Percentiles rank a stretch among this genome's conserved stretches.
phyloP scores from a whole-genome alignment of 1,140 invertebrate genomes.

The Metopolophium dirhodum region DNA sequence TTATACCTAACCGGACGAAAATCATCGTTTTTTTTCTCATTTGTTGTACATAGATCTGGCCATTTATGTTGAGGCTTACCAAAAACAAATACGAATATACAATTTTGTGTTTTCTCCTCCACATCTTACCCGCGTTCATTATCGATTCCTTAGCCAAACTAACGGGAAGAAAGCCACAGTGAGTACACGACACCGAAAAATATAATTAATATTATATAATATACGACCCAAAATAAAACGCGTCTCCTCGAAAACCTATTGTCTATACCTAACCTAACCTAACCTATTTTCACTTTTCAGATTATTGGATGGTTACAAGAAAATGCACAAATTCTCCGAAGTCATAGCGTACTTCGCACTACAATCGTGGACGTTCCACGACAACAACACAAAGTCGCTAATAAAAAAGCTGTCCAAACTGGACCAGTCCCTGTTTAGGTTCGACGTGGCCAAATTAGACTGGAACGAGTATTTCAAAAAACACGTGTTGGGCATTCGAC shows the following conservation, averaged over 20 bases:
- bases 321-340: slow-evolving; percentile 73
- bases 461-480: slow-evolving; percentile 73
- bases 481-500: slow-evolving; percentile 72
- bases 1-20: background rate
- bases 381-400: slow-evolving; percentile 67
- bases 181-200: background rate
- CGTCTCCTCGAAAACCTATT: background rate
- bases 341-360: slow-evolving; percentile 59
- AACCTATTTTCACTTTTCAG: slow-evolving; percentile 61
- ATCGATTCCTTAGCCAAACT: slow-evolving; percentile 53
- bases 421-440: slow-evolving; percentile 73
- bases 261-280: background rate
- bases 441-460: slow-evolving; percentile 71
- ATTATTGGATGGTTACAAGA: slow-evolving; percentile 75
- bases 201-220: no score
- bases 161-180: slow-evolving; percentile 57
- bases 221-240: background rate
- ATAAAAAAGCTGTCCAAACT: slow-evolving; percentile 66
- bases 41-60: slow-evolving; percentile 39
- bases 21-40: background rate
- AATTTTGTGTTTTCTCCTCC: slow-evolving; percentile 50
- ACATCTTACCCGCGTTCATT: slow-evolving; percentile 52
- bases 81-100: slow-evolving; percentile 46
- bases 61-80: slow-evolving; percentile 46
- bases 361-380: slow-evolving; percentile 59